Conservation (phyloP, 1,140 invertebrate genomes). For the Caenorhabditis briggsae region DNA sequence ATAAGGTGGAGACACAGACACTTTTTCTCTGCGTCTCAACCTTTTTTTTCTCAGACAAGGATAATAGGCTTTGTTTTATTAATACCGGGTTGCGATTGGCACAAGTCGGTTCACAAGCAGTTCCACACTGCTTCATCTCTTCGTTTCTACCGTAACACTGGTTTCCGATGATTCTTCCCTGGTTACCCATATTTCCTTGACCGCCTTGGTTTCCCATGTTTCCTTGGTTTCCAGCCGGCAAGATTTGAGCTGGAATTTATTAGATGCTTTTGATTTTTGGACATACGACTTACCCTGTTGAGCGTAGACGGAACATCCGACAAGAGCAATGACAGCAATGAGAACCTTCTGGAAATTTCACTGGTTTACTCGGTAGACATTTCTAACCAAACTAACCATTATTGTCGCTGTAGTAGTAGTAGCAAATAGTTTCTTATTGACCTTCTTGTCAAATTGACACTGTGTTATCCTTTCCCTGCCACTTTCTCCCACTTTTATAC, state of each 20-base stretch:
- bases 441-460: slow-evolving; percentile 10
- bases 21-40: too few species aligned
- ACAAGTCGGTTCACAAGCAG: slow-evolving; percentile 23
- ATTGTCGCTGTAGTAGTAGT: background rate
- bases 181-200: slow-evolving; percentile 8
- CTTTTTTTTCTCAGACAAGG: too few species aligned
- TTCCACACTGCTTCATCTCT: background rate
- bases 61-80: too few species aligned
- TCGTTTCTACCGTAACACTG: slow-evolving; percentile 6
- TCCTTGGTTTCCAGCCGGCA: slow-evolving; percentile 5
- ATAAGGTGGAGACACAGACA: too few species aligned
- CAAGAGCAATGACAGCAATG: background rate
- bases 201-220: background rate
- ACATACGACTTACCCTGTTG: background rate
- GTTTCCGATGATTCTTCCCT: slow-evolving; percentile 1
- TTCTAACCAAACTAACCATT: background rate
- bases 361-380: background rate
- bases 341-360: background rate
- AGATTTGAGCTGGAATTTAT: slow-evolving; percentile 28
- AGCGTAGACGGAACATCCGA: slow-evolving; percentile 19
- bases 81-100: background rate
- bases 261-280: background rate
- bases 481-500: slow-evolving; percentile 3
- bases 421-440: background rate
- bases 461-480: background rate